Evolutionary conservation across 2,113 vertebrate species (phyloP).

Genomic region (Scolopax mira): DNA sequence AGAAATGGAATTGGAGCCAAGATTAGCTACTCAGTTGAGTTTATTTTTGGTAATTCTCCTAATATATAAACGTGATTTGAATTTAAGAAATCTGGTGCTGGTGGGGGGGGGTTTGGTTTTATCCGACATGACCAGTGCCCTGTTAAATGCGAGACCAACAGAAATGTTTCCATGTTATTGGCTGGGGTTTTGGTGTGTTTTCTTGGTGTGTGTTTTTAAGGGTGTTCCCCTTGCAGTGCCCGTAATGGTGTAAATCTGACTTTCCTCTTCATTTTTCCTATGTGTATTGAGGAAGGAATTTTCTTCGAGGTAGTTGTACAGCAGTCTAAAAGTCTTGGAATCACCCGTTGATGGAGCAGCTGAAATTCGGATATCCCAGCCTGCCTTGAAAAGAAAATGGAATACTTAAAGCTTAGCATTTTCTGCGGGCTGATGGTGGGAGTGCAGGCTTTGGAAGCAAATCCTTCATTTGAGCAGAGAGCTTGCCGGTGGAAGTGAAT

Average conservation of each 20-base stretch:
- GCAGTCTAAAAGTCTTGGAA: background rate
- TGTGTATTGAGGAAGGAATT: background rate
- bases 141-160: background rate
- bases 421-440: background rate
- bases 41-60: background rate
- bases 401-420: background rate
- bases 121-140: fast-evolving
- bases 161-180: background rate
- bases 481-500: background rate
- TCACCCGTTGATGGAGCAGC: background rate
- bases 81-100: background rate
- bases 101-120: no score
- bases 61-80: background rate
- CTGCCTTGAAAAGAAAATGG: background rate
- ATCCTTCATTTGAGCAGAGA: background rate
- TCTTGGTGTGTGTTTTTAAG: background rate
- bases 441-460: background rate
- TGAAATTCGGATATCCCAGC: background rate
- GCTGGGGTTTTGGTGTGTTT: background rate
- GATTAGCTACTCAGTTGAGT: background rate
- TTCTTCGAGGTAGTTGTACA: background rate
- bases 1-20: background rate
- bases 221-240: background rate
- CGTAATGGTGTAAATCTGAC: background rate
- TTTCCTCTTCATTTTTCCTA: background rate